Evolutionary conservation across 23 tunicate genomes (phyloP).

Genomic region (Phallusia fumigata): DNA sequence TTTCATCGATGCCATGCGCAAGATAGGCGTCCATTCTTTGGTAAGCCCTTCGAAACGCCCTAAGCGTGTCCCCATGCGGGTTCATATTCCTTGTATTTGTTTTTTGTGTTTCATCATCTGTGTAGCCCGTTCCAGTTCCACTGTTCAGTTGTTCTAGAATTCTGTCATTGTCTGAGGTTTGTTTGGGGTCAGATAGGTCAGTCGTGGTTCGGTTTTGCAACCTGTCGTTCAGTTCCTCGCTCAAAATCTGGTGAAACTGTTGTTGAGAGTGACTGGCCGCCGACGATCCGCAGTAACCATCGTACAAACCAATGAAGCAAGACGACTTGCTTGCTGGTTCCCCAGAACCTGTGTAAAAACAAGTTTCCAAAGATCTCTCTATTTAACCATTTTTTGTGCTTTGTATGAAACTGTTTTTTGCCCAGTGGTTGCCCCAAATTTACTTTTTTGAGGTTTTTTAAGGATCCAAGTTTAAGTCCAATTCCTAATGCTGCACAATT

Average conservation of each 20-base stretch:
- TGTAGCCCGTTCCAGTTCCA: not conserved
- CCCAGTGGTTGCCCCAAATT: no score
- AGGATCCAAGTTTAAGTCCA: no score
- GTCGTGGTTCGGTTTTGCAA: not conserved
- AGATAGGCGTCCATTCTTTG: constrained; percentile 57
- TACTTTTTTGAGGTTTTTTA: no score
- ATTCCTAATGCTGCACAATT: no score
- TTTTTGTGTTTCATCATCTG: not conserved
- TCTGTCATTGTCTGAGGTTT: constrained; percentile 6
- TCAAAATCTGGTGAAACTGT: constrained; percentile 23
- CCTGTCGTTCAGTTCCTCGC: constrained; percentile 13
- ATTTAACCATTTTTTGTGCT: no score
- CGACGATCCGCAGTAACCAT: constrained; percentile 58
- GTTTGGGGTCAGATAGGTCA: not conserved
- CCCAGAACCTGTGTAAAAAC: no score
- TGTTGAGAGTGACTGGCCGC: constrained; percentile 44
- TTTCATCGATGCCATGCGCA: constrained; percentile 64
- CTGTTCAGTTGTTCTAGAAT: constrained; percentile 5
- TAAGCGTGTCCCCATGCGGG: not conserved
- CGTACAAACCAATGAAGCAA: constrained; percentile 70
- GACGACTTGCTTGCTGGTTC: not conserved
- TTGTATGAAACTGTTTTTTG: no score
- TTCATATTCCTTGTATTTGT: not conserved
- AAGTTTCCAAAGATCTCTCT: no score
- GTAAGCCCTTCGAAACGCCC: constrained; percentile 41